Evolutionary conservation across 2,797 vertebrate genomes (phyloP).

Genomic region (Chelmon rostratus): DNA sequence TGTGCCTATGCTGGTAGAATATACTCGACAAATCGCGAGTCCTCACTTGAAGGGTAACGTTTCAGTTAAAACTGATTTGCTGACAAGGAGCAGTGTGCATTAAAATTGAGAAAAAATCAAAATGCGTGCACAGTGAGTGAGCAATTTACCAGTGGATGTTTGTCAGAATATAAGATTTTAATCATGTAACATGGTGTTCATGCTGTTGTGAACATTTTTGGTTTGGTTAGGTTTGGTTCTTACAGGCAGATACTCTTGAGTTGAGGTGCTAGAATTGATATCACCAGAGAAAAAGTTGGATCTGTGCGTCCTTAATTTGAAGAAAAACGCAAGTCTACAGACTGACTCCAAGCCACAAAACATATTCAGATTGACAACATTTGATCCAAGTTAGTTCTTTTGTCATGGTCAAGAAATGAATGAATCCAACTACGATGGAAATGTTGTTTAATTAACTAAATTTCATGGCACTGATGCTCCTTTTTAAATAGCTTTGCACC

Average conservation of each 20-base stretch:
- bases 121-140: not conserved
- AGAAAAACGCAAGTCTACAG: not conserved
- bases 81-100: not conserved
- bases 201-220: too few relatives aligned
- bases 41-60: not conserved
- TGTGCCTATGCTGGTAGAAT: not conserved
- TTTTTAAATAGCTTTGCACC: not conserved
- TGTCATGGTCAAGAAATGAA: not conserved
- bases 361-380: not conserved
- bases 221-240: too few relatives aligned
- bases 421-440: not conserved
- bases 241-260: not conserved
- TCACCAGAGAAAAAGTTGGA: not conserved
- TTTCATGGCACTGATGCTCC: not conserved
- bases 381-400: conserved; percentile 1
- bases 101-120: not conserved
- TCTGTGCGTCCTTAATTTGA: not conserved
- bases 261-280: not conserved
- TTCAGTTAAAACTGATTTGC: not conserved
- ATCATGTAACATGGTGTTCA: too few relatives aligned
- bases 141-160: too few relatives aligned
- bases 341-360: not conserved
- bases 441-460: not conserved
- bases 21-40: not conserved
- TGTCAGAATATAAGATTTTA: too few relatives aligned